Percentiles rank a stretch among this genome's conserved stretches.
Evolutionary conservation across 1,140 invertebrate genomes (phyloP).

Genomic region (Pantala flavescens): DNA sequence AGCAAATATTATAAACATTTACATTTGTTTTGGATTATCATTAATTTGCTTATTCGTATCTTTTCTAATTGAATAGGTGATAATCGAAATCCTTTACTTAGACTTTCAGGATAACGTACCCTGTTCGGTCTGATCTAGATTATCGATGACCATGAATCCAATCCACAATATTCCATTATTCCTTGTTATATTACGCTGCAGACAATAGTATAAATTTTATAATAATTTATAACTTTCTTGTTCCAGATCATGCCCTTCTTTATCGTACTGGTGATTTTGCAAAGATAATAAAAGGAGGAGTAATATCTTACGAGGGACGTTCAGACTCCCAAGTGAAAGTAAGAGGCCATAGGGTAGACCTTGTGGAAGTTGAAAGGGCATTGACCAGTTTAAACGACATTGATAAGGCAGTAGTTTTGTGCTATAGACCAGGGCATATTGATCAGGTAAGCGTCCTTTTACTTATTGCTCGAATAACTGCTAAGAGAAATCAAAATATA

Average conservation of each 20-base stretch:
- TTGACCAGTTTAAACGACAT: conserved; percentile 43
- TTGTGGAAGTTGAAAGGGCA: conserved; percentile 69
- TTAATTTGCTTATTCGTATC: too few species aligned
- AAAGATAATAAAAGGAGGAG: conserved; percentile 52
- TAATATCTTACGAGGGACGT: conserved; percentile 64
- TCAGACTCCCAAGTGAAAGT: conserved; percentile 81
- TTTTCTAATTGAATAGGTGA: too few species aligned
- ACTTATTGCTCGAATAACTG: neutral
- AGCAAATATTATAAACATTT: too few species aligned
- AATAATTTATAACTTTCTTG: neutral
- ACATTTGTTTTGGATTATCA: too few species aligned
- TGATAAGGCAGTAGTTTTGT: conserved; percentile 58
- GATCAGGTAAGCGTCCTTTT: conserved; percentile 39
- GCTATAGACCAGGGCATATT: conserved; percentile 61
- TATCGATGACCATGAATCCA: too few species aligned
- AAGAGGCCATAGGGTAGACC: conserved; percentile 69
- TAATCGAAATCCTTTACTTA: too few species aligned
- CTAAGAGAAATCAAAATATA: too few species aligned
- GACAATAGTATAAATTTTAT: neutral
- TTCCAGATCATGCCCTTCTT: conserved; percentile 48
- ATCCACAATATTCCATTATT: neutral
- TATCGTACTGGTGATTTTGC: conserved; percentile 80
- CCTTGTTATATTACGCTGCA: neutral
- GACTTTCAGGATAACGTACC: too few species aligned
- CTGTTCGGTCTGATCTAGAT: too few species aligned